These are phyloP conservation scores for Venustaconcha ellipsiformis DNA, from an alignment of 1,140 invertebrate species.

Conservation along the genomic window DNA sequence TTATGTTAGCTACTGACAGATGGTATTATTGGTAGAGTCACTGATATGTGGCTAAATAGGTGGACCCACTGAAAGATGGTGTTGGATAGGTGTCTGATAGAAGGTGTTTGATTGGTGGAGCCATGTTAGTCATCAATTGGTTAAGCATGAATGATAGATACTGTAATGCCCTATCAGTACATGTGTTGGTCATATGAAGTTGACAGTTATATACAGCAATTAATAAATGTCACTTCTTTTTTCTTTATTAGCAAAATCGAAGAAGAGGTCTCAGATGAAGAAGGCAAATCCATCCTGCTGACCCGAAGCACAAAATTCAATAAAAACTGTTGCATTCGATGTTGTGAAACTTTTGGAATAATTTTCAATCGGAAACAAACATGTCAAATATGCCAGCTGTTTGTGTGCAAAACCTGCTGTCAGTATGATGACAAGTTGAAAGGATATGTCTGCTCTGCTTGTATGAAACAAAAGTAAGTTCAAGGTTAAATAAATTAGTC, in stretches of 20 bases:
- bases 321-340: constrained; percentile 67
- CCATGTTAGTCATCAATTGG: not conserved
- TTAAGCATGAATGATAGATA: not conserved
- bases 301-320: constrained; percentile 62
- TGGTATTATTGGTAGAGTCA: no score
- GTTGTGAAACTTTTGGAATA: constrained; percentile 62
- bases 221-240: constrained; percentile 1
- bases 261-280: constrained; percentile 55
- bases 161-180: not conserved
- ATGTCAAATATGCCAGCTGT: constrained; percentile 52
- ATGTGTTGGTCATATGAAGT: not conserved
- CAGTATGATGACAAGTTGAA: constrained; percentile 41
- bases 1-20: no score
- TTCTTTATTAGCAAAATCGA: constrained; percentile 63
- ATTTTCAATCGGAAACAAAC: constrained; percentile 58
- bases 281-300: constrained; percentile 53
- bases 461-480: constrained; percentile 52
- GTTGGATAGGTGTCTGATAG: not conserved
- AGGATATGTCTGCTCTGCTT: constrained; percentile 53
- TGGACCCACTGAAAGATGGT: no score
- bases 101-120: not conserved
- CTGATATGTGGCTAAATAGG: no score
- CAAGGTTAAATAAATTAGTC: no score
- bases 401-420: constrained; percentile 58
- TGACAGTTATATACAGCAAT: not conserved